Evolutionary conservation across 2,797 vertebrate species (phyloP).

Genomic region (Rhincodon typus): DNA sequence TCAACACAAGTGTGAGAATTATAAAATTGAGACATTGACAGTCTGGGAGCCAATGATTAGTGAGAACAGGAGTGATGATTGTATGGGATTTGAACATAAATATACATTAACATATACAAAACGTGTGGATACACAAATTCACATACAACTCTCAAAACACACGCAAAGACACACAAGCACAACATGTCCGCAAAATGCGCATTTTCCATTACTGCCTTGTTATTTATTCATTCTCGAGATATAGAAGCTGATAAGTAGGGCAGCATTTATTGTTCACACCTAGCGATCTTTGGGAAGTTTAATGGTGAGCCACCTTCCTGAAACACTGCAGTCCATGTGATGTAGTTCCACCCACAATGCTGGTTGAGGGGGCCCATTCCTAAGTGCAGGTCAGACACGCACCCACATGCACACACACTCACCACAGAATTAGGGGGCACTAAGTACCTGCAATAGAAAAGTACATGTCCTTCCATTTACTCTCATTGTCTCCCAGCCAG

Average conservation of each 20-base stretch:
- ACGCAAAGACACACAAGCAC: background rate
- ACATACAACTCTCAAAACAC: background rate
- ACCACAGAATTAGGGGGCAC: background rate
- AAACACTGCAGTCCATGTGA: background rate
- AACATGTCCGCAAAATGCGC: background rate
- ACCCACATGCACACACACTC: background rate
- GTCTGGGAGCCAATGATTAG: background rate
- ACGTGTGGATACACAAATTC: background rate
- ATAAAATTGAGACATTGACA: background rate
- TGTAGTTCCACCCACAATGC: background rate
- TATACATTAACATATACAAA: background rate
- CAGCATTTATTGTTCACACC: background rate
- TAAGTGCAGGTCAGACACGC: background rate
- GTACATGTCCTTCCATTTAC: slow-evolving; percentile 76
- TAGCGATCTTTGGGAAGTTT: background rate
- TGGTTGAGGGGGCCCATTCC: background rate
- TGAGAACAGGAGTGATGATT: background rate
- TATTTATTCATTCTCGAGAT: background rate
- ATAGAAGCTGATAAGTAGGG: background rate
- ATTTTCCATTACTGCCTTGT: background rate
- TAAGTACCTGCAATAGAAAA: slow-evolving; percentile 71
- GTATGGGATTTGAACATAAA: background rate
- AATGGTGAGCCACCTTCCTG: background rate
- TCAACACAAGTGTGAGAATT: background rate
- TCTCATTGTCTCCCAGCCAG: slow-evolving; percentile 81